phyloP scores from a whole-genome alignment of 2,113 vertebrate genomes.

The Larimichthys crocea region DNA sequence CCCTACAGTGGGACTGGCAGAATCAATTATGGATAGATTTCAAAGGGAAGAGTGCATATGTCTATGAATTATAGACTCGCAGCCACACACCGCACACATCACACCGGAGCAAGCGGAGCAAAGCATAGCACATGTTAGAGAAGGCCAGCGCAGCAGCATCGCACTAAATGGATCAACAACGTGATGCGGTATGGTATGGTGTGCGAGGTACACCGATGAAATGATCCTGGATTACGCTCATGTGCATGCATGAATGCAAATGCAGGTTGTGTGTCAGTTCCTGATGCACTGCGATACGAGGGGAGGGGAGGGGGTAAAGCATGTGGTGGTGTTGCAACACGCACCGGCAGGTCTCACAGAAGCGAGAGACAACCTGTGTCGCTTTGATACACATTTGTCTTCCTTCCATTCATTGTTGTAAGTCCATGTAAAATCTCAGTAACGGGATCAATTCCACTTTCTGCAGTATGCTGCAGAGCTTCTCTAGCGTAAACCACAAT shows the following conservation, averaged over 20 bases:
- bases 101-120: conserved; percentile 31
- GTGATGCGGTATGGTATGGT: not conserved
- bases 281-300: conserved; percentile 15
- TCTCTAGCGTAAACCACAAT: conserved; percentile 17
- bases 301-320: not conserved
- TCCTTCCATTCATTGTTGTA: not conserved
- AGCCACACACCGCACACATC: conserved; percentile 60
- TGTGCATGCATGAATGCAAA: not conserved
- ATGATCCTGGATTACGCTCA: not conserved
- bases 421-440: not conserved
- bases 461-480: conserved; percentile 16
- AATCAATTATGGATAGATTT: conserved; percentile 83
- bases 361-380: conserved; percentile 1
- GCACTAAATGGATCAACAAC: conserved; percentile 51
- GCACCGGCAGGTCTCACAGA: conserved; percentile 7
- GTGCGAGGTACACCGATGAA: conserved; percentile 9
- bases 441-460: not conserved
- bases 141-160: conserved; percentile 29
- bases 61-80: conserved; percentile 79
- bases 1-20: conserved; percentile 67
- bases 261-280: conserved; percentile 5
- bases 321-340: conserved; percentile 5
- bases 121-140: conserved; percentile 48
- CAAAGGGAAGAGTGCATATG: conserved; percentile 74
- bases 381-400: not conserved